phyloP scores from a whole-genome alignment of 2,113 vertebrate genomes.

The Raja brachyura region DNA sequence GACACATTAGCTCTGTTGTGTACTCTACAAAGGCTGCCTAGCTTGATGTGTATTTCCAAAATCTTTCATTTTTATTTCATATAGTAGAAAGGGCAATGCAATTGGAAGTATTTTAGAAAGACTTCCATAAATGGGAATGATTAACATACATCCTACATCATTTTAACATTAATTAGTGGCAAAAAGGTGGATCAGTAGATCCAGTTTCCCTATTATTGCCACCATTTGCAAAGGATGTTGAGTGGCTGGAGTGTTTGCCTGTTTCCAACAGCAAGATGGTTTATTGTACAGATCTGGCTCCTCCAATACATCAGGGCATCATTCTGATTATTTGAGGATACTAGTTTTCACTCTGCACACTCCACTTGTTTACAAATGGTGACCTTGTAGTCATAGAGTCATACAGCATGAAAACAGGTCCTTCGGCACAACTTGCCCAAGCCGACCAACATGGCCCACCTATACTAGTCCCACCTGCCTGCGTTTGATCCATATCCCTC shows the following conservation, averaged over 20 bases:
- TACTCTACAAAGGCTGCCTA: too few relatives aligned
- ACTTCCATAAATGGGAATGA: background rate
- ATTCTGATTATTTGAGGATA: background rate
- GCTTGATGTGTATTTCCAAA: too few relatives aligned
- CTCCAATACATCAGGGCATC: background rate
- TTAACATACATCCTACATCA: background rate
- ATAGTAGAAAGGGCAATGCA: background rate
- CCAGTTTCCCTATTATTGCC: too few relatives aligned
- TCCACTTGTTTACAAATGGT: background rate
- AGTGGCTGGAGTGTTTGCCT: background rate
- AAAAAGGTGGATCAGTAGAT: background rate
- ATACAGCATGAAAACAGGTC: too few relatives aligned
- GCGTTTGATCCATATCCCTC: too few relatives aligned
- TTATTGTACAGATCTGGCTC: background rate
- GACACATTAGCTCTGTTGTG: too few relatives aligned
- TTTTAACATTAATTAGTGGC: background rate
- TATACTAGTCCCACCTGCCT: too few relatives aligned
- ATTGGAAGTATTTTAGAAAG: background rate
- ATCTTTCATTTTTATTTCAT: too few relatives aligned
- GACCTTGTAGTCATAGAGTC: too few relatives aligned
- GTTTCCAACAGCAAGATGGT: background rate
- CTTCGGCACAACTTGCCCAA: too few relatives aligned
- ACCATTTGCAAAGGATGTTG: background rate
- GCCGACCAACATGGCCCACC: too few relatives aligned
- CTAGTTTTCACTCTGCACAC: background rate